Base-by-base conservation (phyloP, 2,113 vertebrate species). In the Charadrius vociferus region DNA sequence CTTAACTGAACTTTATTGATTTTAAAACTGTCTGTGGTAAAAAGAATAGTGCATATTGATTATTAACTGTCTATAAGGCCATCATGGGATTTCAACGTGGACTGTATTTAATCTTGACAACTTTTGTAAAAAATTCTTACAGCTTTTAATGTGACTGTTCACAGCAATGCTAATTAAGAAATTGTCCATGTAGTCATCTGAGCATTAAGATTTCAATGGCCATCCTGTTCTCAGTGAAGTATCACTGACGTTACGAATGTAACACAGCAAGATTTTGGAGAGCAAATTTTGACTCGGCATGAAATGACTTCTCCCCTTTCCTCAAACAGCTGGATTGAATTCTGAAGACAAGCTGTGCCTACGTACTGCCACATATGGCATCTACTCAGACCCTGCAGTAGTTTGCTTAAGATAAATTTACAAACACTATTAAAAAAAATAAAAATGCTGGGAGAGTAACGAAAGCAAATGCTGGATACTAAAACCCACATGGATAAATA, bases 11-110 rank as follows among this genome's bases (percentile, higher is more conserved):
- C 19, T 39, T 61, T 32, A 75, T 58, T 89, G 78, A 75, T 79
- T 78, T 91, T 72, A 87, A 92, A 87, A 93, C 58, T 90, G 32
- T 71, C 53, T 63, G 39, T n/a, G 43, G 52, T 84, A 95, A 93
- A 94, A 95, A 88, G 47, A 94, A 96, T 50, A 94, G 79, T 96
- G 94, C 93, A 90, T 92, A 91, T 71, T 93, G 56, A 70, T 75
- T 85, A 72, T 72, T 74, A 71, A 63, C 78, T 93, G 55, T 95
- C 66, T 14, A 22, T 95, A 97, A 97, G 97, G 93, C 91, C 93
- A 86, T 96, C 41, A 55, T 9, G 47, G 72, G 90, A 95, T 93
- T 94, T 83, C 59, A 80, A 8, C 1, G 3, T 66, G 70, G 70
- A 58, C 74, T 85, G 18, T 43, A 29, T 82, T 96, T 66, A 73